Percentiles rank a stretch among this genome's conserved stretches.
These are phyloP conservation scores for Scophthalmus maximus DNA, from an alignment of 2,113 vertebrate species.

Conservation along the genomic window DNA sequence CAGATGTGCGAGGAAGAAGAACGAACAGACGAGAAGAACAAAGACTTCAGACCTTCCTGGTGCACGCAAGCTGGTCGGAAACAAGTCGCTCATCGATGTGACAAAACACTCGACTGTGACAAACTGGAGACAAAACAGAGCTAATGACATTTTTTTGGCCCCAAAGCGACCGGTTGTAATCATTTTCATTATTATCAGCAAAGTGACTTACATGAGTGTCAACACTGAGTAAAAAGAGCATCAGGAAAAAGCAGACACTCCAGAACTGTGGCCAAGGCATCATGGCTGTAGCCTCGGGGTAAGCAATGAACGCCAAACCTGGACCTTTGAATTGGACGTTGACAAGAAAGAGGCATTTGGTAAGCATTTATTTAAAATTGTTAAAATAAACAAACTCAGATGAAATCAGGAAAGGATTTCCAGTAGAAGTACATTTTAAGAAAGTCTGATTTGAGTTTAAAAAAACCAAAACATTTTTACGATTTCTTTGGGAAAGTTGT, in stretches of 20 bases:
- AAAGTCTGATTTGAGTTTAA: too few species aligned
- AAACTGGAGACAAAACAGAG: slow-evolving; percentile 57
- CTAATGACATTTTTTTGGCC: background rate
- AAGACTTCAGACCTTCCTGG: slow-evolving; percentile 42
- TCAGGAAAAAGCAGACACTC: slow-evolving; percentile 74
- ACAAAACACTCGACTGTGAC: slow-evolving; percentile 63
- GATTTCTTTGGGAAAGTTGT: too few species aligned
- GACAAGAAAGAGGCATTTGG: too few species aligned
- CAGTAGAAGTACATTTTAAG: too few species aligned
- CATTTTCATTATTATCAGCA: background rate
- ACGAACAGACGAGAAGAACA: slow-evolving; percentile 39
- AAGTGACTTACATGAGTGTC: slow-evolving; percentile 69
- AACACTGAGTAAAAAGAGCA: slow-evolving; percentile 73
- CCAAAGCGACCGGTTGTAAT: background rate
- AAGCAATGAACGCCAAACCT: slow-evolving; percentile 75
- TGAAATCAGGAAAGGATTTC: too few species aligned
- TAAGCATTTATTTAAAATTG: too few species aligned
- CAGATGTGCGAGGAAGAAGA: slow-evolving; percentile 43
- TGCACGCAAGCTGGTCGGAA: slow-evolving; percentile 34
- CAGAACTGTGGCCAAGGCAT: slow-evolving; percentile 79
- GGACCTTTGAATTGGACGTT: too few species aligned
- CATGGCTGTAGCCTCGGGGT: slow-evolving; percentile 76
- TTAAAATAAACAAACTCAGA: too few species aligned
- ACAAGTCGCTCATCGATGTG: slow-evolving; percentile 37
- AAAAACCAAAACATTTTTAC: too few species aligned